Percentiles rank a stretch among this genome's conserved stretches.
phyloP scores from a whole-genome alignment of 2,113 vertebrate species.

The Phrynosoma platyrhinos region DNA sequence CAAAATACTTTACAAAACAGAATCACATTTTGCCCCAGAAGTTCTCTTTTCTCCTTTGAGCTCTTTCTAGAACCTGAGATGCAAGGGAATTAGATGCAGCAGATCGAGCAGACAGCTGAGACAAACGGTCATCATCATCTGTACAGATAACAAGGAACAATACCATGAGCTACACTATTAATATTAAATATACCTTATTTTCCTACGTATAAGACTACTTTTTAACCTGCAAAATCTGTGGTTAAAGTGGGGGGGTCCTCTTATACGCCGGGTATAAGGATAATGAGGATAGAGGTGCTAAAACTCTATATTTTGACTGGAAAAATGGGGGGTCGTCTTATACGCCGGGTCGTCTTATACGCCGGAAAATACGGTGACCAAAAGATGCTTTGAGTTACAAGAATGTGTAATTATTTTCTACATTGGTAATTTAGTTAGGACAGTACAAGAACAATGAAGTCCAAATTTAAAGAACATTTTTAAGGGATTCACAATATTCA shows the following conservation, averaged over 20 bases:
- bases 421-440: slow-evolving; percentile 12
- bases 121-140: slow-evolving; percentile 82
- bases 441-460: not conserved
- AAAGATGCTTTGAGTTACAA: slow-evolving; percentile 3
- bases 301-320: too few relatives aligned
- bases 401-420: slow-evolving; percentile 25
- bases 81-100: slow-evolving; percentile 85
- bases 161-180: not conserved
- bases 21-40: slow-evolving; percentile 85
- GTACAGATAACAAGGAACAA: slow-evolving; percentile 38
- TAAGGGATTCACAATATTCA: not conserved
- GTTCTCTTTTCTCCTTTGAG: slow-evolving; percentile 83
- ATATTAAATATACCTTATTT: not conserved
- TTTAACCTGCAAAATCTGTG: too few relatives aligned
- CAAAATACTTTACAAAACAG: slow-evolving; percentile 32
- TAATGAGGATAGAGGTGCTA: too few relatives aligned
- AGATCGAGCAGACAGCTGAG: slow-evolving; percentile 86
- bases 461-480: not conserved
- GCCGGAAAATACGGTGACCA: too few relatives aligned
- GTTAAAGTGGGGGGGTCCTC: too few relatives aligned
- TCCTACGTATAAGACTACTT: too few relatives aligned
- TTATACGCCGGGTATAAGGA: too few relatives aligned
- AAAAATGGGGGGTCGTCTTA: too few relatives aligned
- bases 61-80: slow-evolving; percentile 84
- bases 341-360: too few relatives aligned